These are phyloP conservation scores for Tenualosa ilisha DNA, from an alignment of 2,797 vertebrate genomes.

Conservation along the genomic window DNA sequence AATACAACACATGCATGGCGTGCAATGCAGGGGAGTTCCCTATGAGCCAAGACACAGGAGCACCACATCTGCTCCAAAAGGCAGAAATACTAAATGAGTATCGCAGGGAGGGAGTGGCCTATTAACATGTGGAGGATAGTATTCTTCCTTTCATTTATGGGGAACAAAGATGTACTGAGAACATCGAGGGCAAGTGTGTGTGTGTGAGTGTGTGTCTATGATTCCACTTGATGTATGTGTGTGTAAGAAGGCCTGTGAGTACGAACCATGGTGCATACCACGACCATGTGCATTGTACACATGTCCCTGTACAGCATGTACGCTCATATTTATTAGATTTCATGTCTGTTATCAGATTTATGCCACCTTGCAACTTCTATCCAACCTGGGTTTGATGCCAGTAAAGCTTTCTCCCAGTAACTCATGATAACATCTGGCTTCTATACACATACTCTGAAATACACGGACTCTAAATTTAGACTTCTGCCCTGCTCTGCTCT, in stretches of 20 bases:
- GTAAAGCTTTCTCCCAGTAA: constrained; percentile 22
- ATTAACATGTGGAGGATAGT: not conserved
- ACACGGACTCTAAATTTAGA: constrained; percentile 18
- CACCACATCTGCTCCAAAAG: not conserved
- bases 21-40: not conserved
- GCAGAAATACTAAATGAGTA: not conserved
- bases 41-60: not conserved
- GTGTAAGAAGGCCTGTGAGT: not conserved
- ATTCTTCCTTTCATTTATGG: not conserved
- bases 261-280: constrained; percentile 1
- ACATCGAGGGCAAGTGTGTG: not conserved
- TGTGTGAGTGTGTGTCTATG: not conserved
- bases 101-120: not conserved
- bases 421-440: constrained; percentile 23
- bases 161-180: not conserved
- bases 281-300: constrained; percentile 20
- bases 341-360: constrained; percentile 63
- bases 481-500: not conserved
- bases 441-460: constrained; percentile 17
- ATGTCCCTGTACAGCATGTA: constrained; percentile 1
- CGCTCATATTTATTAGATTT: constrained; percentile 38
- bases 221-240: not conserved
- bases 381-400: constrained; percentile 17
- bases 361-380: constrained; percentile 17
- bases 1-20: not conserved